Conservation (phyloP, 2,797 vertebrate genomes). For the Gadopsis marmoratus region DNA sequence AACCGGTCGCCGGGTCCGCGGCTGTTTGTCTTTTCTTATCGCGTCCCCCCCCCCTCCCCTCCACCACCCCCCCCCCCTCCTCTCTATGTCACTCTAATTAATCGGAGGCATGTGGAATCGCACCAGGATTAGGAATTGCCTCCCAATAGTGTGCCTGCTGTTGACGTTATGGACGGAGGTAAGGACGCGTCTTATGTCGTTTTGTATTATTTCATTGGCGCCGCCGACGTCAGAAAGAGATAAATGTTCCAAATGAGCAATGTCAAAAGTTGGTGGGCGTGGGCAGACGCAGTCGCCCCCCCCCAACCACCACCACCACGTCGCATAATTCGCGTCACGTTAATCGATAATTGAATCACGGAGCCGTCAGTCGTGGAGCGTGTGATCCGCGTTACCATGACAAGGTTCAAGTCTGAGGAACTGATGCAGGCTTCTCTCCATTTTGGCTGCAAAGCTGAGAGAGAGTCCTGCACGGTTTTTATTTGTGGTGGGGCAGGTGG, state of each 20-base stretch:
- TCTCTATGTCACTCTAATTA: slow-evolving; percentile 82
- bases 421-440: slow-evolving; percentile 57
- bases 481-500: too few relatives aligned
- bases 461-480: too few relatives aligned
- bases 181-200: slow-evolving; percentile 72
- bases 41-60: slow-evolving; percentile 62
- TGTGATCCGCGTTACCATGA: slow-evolving; percentile 81
- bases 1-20: slow-evolving; percentile 85
- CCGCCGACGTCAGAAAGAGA: too few relatives aligned
- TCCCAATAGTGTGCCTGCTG: slow-evolving; percentile 87
- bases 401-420: slow-evolving; percentile 69
- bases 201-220: too few relatives aligned
- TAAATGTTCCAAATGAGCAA: slow-evolving; percentile 37
- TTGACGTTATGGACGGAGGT: slow-evolving; percentile 91
- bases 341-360: slow-evolving; percentile 83
- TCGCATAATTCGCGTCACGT: slow-evolving; percentile 57
- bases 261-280: slow-evolving; percentile 84
- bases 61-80: slow-evolving; percentile 52
- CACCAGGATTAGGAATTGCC: slow-evolving; percentile 84
- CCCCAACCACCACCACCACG: too few relatives aligned
- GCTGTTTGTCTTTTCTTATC: slow-evolving; percentile 81
- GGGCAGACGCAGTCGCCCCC: slow-evolving; percentile 56
- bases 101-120: slow-evolving; percentile 90
- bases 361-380: slow-evolving; percentile 74
- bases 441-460: slow-evolving; percentile 51